phyloP scores from a whole-genome alignment of 2,113 vertebrate species.

The Hippocampus mohnikei region DNA sequence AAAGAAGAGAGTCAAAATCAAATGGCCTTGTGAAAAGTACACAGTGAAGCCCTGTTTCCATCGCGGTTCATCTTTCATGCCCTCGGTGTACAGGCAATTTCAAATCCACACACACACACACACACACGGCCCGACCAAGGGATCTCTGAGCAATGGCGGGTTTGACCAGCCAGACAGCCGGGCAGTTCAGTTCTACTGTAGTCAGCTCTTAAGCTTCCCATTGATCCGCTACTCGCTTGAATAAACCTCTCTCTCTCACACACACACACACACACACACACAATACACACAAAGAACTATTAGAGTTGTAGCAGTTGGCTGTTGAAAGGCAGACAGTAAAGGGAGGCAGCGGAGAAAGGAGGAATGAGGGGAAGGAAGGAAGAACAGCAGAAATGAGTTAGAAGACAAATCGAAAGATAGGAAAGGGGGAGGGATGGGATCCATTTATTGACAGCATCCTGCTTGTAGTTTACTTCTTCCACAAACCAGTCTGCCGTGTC shows the following conservation, averaged over 20 bases:
- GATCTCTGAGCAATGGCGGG: slow-evolving; percentile 42
- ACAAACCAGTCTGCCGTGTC: slow-evolving; percentile 15
- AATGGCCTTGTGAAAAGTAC: too few relatives aligned
- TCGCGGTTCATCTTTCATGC: too few relatives aligned
- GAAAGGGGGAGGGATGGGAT: slow-evolving; percentile 5
- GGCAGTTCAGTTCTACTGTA: slow-evolving; percentile 60
- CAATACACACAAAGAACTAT: slow-evolving; percentile 13
- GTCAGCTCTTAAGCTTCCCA: slow-evolving; percentile 67
- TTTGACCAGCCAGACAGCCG: slow-evolving; percentile 54
- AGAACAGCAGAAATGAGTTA: slow-evolving; percentile 5
- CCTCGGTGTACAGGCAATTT: too few relatives aligned
- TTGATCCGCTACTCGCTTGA: slow-evolving; percentile 60
- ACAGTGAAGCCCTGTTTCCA: too few relatives aligned
- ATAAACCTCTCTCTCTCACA: slow-evolving; percentile 35
- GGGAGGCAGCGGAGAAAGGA: slow-evolving; percentile 1
- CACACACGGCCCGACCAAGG: slow-evolving; percentile 18
- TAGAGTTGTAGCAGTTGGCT: slow-evolving; percentile 30
- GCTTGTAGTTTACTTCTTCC: slow-evolving; percentile 25
- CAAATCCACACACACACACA: too few relatives aligned
- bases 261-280: slow-evolving; percentile 5
- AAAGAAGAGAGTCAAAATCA: too few relatives aligned
- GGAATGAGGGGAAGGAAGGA: background rate
- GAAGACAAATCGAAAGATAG: background rate
- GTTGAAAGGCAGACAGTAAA: slow-evolving; percentile 29
- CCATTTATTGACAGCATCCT: slow-evolving; percentile 33